A percentile compares a stretch with the other conserved stretches of the same genome.
phyloP scores from a whole-genome alignment of 1,140 invertebrate genomes.

The Heliothis subflexa region DNA sequence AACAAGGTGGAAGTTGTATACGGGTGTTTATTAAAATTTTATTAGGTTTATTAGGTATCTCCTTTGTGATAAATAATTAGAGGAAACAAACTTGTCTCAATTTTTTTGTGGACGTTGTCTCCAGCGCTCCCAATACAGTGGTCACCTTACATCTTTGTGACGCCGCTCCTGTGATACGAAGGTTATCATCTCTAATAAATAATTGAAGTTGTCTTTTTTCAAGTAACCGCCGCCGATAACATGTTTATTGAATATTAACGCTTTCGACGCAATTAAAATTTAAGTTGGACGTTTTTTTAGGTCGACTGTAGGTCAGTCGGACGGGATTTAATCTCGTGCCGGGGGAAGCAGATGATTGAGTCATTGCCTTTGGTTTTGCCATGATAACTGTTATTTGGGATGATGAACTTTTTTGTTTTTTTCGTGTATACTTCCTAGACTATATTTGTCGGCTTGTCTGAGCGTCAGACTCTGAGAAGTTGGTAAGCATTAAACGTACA shows the following conservation, averaged over 20 bases:
- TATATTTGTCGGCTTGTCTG: no score
- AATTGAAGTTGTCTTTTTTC: slow-evolving; percentile 66
- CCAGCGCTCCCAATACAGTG: slow-evolving; percentile 2
- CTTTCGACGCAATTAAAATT: slow-evolving; percentile 74
- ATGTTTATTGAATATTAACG: slow-evolving; percentile 80
- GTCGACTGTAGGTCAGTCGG: slow-evolving; percentile 45
- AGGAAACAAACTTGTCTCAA: no score
- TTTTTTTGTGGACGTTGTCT: no score
- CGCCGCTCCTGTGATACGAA: slow-evolving; percentile 51
- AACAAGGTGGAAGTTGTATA: no score
- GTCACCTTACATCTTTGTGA: slow-evolving; percentile 45
- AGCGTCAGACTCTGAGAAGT: no score
- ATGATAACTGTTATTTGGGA: not conserved
- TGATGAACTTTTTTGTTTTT: slow-evolving; percentile 4
- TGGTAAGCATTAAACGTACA: no score
- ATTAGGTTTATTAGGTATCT: no score
- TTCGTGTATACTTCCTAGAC: not conserved
- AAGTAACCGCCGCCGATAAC: slow-evolving; percentile 70
- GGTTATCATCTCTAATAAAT: slow-evolving; percentile 76
- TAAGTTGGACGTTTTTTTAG: slow-evolving; percentile 61
- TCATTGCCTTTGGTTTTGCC: slow-evolving; percentile 3
- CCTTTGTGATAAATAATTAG: no score
- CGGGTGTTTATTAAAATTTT: no score
- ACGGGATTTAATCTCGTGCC: slow-evolving; percentile 1
- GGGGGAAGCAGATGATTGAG: slow-evolving; percentile 17